Percentiles rank a stretch among this genome's conserved stretches.
phyloP scores from a whole-genome alignment of 2,797 vertebrate species.

The Neosilurus hyrtlii region DNA sequence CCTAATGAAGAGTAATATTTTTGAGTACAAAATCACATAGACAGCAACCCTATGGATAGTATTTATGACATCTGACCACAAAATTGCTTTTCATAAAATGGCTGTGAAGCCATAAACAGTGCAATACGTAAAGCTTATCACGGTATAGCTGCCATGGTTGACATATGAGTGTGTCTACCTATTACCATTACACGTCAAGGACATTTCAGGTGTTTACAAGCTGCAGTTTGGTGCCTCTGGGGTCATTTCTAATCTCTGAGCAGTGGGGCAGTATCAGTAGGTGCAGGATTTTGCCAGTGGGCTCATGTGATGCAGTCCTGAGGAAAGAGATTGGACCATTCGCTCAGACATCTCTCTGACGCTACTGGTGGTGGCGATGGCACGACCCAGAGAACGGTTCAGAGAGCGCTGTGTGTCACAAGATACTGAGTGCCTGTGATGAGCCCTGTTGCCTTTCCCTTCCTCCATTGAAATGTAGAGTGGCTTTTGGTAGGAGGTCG shows the following conservation, averaged over 20 bases:
- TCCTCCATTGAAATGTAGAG: conserved; percentile 41
- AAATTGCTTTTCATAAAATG: not conserved
- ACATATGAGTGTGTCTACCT: not conserved
- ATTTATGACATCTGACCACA: not conserved
- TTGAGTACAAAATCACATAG: not conserved
- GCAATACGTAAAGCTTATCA: not conserved
- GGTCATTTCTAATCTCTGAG: not conserved
- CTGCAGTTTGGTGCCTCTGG: not conserved
- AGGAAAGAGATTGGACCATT: conserved; percentile 74
- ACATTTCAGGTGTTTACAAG: too few relatives aligned
- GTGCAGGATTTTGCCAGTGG: conserved; percentile 70
- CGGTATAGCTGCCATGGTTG: conserved; percentile 13
- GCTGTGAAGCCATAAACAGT: not conserved
- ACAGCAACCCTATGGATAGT: not conserved
- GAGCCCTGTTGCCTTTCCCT: conserved; percentile 34
- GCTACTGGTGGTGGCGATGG: conserved; percentile 72
- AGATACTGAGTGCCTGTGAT: conserved; percentile 50
- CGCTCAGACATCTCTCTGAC: conserved; percentile 71
- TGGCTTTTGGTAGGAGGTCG: conserved; percentile 53
- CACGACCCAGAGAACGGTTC: conserved; percentile 70
- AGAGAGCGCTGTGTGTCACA: conserved; percentile 58
- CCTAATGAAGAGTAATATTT: not conserved
- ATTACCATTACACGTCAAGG: not conserved
- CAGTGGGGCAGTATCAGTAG: conserved; percentile 63
- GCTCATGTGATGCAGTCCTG: conserved; percentile 68